These are phyloP conservation scores for Sceloporus undulatus DNA, from an alignment of 2,113 vertebrate species.

Conservation along the genomic window DNA sequence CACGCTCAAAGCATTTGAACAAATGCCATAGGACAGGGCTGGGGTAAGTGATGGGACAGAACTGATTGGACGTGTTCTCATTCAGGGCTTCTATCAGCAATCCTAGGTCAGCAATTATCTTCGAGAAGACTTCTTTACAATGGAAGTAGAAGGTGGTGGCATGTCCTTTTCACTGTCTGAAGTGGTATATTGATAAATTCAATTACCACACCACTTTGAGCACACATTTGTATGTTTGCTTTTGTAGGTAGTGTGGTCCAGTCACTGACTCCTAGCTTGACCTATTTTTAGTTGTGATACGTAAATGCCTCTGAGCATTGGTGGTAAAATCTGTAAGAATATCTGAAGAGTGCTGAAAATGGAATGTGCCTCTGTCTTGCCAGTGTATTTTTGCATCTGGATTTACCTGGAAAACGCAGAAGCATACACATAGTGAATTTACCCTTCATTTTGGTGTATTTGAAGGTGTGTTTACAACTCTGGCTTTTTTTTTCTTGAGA, in stretches of 20 bases:
- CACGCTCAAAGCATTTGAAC: conserved; percentile 39
- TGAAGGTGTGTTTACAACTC: too few relatives aligned
- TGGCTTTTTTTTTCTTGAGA: background rate
- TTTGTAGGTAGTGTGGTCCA: background rate
- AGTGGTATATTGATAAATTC: background rate
- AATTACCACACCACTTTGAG: background rate
- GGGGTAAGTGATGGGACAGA: background rate
- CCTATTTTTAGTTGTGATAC: background rate
- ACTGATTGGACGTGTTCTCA: background rate
- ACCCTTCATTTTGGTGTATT: background rate
- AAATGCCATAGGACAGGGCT: background rate
- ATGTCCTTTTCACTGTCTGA: background rate
- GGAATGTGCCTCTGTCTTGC: background rate
- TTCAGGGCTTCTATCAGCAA: background rate
- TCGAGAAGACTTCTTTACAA: background rate
- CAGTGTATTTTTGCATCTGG: background rate
- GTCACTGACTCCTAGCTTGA: background rate
- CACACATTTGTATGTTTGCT: background rate
- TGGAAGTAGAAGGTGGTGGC: background rate
- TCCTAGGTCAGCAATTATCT: background rate
- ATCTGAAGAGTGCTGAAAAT: background rate
- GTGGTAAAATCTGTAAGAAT: background rate
- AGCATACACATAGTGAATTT: too few relatives aligned
- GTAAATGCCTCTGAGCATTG: background rate
- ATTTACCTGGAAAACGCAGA: too few relatives aligned